Evolutionary conservation across 2,113 vertebrate species (phyloP).

Genomic region (Callospermophilus lateralis): DNA sequence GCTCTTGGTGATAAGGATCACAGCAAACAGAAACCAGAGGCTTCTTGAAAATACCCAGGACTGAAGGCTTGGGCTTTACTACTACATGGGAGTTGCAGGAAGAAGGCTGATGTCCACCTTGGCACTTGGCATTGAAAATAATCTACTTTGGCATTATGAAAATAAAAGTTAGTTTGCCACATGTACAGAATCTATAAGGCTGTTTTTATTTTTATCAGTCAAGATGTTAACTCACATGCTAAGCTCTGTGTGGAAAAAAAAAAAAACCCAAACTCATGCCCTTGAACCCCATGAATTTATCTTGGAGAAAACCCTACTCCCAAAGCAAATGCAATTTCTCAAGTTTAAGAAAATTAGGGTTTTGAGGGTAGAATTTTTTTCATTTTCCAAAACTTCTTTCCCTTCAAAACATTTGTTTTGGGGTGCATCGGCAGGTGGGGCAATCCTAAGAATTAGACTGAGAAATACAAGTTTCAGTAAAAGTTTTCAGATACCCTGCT

Average conservation of each 20-base stretch:
- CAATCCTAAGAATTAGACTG: background rate
- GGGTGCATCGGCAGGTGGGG: background rate
- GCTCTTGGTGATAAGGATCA: background rate
- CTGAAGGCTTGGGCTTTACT: background rate
- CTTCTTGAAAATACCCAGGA: background rate
- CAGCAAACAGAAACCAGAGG: background rate
- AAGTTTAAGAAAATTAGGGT: conserved; percentile 78
- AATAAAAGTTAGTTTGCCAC: background rate
- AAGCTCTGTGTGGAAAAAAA: conserved; percentile 22
- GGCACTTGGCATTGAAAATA: background rate
- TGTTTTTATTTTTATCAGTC: background rate
- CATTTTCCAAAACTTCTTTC: conserved; percentile 73
- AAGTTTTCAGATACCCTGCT: background rate
- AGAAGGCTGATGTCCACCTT: background rate
- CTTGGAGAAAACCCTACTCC: conserved; percentile 55
- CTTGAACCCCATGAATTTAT: conserved; percentile 55
- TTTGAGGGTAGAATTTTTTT: conserved; percentile 69
- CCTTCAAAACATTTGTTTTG: conserved; percentile 79
- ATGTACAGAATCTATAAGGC: background rate
- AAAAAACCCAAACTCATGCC: background rate
- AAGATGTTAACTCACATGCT: background rate
- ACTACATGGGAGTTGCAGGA: background rate
- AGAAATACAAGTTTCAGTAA: conserved; percentile 30
- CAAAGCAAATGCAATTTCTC: conserved; percentile 66
- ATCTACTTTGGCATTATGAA: background rate